A percentile compares a stretch with the other conserved stretches of the same genome.
These are phyloP conservation scores for Andrena camellia DNA, from an alignment of 2,888 invertebrate genomes.

Conservation along the genomic window DNA sequence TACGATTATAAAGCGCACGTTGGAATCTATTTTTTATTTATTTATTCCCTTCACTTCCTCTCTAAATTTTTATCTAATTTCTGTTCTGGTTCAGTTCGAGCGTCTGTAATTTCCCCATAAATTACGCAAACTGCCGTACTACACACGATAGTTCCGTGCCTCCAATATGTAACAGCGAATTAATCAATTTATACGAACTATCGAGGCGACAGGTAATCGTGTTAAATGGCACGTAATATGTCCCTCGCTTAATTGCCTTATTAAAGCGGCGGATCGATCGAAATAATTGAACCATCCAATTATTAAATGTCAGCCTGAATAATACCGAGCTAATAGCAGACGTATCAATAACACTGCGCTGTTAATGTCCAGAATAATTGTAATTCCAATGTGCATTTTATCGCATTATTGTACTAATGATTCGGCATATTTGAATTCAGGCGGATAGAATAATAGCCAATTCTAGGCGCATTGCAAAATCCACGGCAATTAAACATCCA, in stretches of 20 bases:
- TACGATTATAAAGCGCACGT: too few relatives aligned
- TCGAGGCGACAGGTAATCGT: constrained; percentile 32
- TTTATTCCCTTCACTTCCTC: too few relatives aligned
- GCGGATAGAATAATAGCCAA: constrained; percentile 1
- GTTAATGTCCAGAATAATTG: constrained; percentile 21
- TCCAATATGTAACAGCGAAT: constrained; percentile 35
- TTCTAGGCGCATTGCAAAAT: background rate
- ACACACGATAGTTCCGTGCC: constrained; percentile 26
- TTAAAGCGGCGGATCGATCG: constrained; percentile 62
- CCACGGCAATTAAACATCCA: background rate
- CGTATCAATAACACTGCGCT: constrained; percentile 47
- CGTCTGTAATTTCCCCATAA: constrained; percentile 36
- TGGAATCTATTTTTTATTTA: too few relatives aligned
- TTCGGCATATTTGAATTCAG: background rate
- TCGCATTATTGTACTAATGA: background rate
- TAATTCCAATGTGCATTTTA: constrained; percentile 30
- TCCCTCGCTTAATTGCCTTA: constrained; percentile 62
- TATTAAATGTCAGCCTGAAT: constrained; percentile 57
- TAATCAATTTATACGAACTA: constrained; percentile 57
- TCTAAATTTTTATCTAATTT: background rate
- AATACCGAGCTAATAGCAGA: constrained; percentile 50
- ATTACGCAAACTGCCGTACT: constrained; percentile 22
- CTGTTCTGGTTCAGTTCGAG: background rate
- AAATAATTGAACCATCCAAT: constrained; percentile 64
- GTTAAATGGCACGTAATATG: constrained; percentile 57